These are phyloP conservation scores for Tauraco erythrolophus DNA, from an alignment of 2,113 vertebrate genomes.

Conservation along the genomic window DNA sequence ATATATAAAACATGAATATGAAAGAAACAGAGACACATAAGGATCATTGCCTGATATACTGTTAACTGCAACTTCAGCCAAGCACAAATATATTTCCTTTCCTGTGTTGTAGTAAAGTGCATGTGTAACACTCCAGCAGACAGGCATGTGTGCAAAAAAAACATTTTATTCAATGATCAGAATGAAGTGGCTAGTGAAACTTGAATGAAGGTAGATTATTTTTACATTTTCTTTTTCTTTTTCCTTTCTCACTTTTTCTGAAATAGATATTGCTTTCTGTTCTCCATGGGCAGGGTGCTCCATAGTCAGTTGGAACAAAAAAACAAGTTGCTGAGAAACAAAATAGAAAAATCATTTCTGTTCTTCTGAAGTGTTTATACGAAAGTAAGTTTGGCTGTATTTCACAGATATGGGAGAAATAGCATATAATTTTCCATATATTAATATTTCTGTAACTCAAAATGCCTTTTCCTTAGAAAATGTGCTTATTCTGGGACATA, in stretches of 20 bases:
- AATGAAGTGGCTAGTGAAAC: neutral
- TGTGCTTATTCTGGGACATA: neutral
- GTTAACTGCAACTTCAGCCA: neutral
- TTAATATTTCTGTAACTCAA: neutral
- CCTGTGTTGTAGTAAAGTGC: neutral
- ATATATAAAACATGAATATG: neutral
- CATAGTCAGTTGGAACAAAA: neutral
- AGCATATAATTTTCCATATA: neutral
- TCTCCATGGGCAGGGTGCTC: neutral
- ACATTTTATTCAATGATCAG: neutral
- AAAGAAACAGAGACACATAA: neutral
- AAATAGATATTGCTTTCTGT: neutral
- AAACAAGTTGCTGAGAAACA: neutral
- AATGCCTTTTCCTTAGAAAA: neutral
- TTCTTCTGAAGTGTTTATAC: neutral
- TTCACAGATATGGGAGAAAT: neutral
- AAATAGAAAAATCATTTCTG: neutral
- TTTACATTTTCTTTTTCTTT: neutral
- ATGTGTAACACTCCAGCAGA: neutral
- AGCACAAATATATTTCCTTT: neutral
- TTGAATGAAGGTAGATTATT: neutral
- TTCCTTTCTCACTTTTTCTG: neutral
- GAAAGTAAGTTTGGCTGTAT: neutral
- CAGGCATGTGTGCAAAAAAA: neutral
- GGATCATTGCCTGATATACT: neutral